Evolutionary conservation across 2,113 vertebrate genomes (phyloP).

Genomic region (Nycticryphes semicollaris): DNA sequence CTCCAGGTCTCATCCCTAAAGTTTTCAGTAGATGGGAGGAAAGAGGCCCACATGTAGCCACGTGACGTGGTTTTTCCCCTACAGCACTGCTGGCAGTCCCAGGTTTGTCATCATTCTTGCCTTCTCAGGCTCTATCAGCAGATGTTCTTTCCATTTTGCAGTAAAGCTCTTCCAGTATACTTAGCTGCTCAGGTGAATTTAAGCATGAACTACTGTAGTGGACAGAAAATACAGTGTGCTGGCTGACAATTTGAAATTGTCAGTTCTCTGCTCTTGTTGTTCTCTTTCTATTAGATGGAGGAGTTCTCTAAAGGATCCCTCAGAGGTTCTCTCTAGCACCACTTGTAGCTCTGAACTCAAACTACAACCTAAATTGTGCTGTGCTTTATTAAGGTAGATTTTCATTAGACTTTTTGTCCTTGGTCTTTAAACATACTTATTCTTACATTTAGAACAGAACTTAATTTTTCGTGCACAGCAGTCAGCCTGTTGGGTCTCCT

Average conservation of each 20-base stretch:
- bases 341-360: background rate
- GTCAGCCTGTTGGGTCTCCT: background rate
- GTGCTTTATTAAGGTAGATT: background rate
- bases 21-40: background rate
- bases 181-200: background rate
- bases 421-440: background rate
- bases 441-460: background rate
- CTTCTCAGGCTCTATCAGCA: background rate
- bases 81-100: background rate
- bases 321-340: background rate
- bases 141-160: background rate
- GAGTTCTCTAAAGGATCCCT: background rate
- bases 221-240: background rate
- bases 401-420: background rate
- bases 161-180: background rate
- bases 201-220: background rate
- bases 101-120: rapidly evolving
- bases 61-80: background rate
- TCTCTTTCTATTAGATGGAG: background rate
- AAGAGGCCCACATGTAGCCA: background rate
- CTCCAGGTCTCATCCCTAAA: background rate
- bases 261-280: background rate
- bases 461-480: background rate
- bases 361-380: background rate
- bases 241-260: background rate